Percentiles rank a stretch among this genome's conserved stretches.
phyloP scores from a whole-genome alignment of 2,888 invertebrate species.

The Eugnorisma glareosa region DNA sequence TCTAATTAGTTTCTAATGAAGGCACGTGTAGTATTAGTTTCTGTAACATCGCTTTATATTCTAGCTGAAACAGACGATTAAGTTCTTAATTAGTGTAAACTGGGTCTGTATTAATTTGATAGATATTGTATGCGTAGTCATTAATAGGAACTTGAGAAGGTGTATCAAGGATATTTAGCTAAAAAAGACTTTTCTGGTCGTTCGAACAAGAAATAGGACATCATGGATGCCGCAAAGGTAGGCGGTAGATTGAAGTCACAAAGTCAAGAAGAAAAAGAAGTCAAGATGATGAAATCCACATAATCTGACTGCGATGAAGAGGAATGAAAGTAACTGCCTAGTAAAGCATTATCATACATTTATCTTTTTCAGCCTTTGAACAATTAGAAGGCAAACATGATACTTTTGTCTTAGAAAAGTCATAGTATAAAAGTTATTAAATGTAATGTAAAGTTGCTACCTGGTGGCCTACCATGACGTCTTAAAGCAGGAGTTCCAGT shows the following conservation, averaged over 20 bases:
- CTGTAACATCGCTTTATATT: conserved; percentile 10
- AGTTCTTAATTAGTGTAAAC: conserved; percentile 19
- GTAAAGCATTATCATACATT: too few relatives aligned
- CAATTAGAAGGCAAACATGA: too few relatives aligned
- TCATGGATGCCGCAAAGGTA: background rate
- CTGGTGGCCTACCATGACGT: too few relatives aligned
- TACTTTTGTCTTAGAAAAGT: too few relatives aligned
- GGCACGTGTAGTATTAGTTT: conserved; percentile 40
- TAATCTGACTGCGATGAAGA: background rate
- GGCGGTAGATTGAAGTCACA: too few relatives aligned
- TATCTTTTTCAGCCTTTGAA: too few relatives aligned
- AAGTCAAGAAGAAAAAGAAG: background rate
- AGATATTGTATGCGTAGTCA: conserved; percentile 11
- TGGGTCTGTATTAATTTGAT: background rate
- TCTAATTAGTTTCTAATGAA: conserved; percentile 52
- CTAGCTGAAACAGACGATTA: conserved; percentile 14
- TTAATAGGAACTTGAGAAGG: background rate
- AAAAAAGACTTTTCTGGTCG: background rate
- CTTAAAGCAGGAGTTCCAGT: too few relatives aligned
- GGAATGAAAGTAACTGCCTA: too few relatives aligned
- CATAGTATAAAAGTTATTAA: too few relatives aligned
- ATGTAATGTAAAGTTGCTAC: too few relatives aligned
- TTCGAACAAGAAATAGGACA: background rate
- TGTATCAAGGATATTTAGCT: background rate
- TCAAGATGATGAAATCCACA: background rate